Base-by-base conservation (phyloP, 2,888 invertebrate species). In the Osmoderma eremita region DNA sequence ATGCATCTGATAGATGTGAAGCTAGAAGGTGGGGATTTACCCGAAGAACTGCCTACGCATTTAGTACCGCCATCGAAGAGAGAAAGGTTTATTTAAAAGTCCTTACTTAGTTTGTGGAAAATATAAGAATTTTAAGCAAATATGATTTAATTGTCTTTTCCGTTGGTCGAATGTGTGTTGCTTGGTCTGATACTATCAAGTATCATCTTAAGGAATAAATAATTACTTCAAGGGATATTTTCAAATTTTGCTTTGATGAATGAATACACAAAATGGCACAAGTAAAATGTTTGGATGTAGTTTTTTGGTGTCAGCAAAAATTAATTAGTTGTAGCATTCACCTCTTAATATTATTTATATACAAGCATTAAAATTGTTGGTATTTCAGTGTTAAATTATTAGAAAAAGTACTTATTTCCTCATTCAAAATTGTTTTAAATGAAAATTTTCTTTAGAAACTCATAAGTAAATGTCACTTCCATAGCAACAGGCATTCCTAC, bases 1-100 rank as follows among this genome's bases (percentile, higher is more conserved):
- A 94, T 96, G 93, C 97, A 98, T 84, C 87, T 97, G 80, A 95
- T 97, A 79, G 89, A 90, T 78, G 89, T 97, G 68, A 97, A 96
- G 86, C 84, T 92, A 74, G 91, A 92, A 73, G 97, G 96, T 18
- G 92, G 95, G 82, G 96, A 97, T 81, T 86, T 98, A 74, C 97
- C 97, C 2, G 81, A 87, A 45, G 89, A 91, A 75, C 86, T 98
- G 76, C 97, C 97, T 3, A 86, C 88, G 17, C 97, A 97, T 82
- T 87, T 97, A 75, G 85, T 96, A 76, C 97, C 97, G 67, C 97
- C 97, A 62, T 86, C 88, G 69, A 93, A 93, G 82, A 84, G 90
- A 67, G 74, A 75, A 38, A 74, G 69, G 67, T 65, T 71, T 30
- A 6, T 30, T 61, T 70, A 36, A 22, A 49, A 51, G 20, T 53